phyloP scores from a whole-genome alignment of 1,140 invertebrate species.

The Penaeus chinensis region DNA sequence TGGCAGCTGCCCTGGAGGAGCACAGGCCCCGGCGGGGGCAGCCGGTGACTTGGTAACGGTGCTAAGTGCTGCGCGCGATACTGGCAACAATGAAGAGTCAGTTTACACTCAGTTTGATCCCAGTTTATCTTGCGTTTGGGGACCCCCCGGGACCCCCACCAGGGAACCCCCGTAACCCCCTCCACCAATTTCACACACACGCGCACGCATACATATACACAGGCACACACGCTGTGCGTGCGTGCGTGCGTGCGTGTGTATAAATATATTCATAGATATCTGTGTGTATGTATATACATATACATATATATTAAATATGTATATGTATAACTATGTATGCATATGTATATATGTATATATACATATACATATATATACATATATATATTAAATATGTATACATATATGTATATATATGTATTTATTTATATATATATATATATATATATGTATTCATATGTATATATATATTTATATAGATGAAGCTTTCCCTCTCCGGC shows the following conservation, averaged over 20 bases:
- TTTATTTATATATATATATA: slow-evolving; percentile 10
- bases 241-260: background rate
- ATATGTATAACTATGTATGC: background rate
- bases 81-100: slow-evolving; percentile 16
- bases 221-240: background rate
- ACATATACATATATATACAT: background rate
- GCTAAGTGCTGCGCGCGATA: too few relatives aligned
- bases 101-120: slow-evolving; percentile 7
- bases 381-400: background rate
- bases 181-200: background rate
- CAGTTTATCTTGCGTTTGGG: slow-evolving; percentile 12
- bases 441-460: background rate
- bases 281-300: background rate
- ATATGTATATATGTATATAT: slow-evolving; percentile 9
- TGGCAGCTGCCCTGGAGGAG: too few relatives aligned
- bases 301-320: background rate
- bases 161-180: background rate
- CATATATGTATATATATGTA: background rate
- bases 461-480: too few relatives aligned
- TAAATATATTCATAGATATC: background rate
- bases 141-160: background rate
- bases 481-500: too few relatives aligned
- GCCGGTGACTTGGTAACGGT: too few relatives aligned
- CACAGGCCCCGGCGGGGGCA: too few relatives aligned
- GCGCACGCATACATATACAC: background rate